Evolutionary conservation across 2,888 invertebrate species (phyloP).

Genomic region (Nysson spinosus): DNA sequence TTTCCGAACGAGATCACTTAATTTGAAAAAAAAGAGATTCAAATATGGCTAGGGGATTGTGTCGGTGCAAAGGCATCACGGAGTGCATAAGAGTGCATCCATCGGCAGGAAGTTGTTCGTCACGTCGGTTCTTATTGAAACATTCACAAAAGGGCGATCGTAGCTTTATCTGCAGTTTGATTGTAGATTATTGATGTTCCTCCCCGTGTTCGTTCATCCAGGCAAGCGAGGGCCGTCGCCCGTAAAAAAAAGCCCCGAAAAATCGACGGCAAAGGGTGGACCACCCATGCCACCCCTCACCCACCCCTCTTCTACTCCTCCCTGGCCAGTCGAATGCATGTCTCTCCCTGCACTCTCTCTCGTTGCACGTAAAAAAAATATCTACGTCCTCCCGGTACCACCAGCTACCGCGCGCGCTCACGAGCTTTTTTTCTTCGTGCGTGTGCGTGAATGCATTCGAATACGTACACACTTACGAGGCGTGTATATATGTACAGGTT

Average conservation of each 20-base stretch:
- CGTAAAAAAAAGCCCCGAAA: slow-evolving; percentile 75
- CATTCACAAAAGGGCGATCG: slow-evolving; percentile 75
- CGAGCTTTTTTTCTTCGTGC: slow-evolving; percentile 54
- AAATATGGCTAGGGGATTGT: background rate
- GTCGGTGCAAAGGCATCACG: slow-evolving; percentile 22
- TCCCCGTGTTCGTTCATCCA: slow-evolving; percentile 74
- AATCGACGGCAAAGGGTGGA: slow-evolving; percentile 74
- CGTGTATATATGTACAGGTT: background rate
- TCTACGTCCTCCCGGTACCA: slow-evolving; percentile 57
- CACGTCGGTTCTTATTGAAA: slow-evolving; percentile 75
- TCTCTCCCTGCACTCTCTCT: slow-evolving; percentile 64
- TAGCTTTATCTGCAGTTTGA: slow-evolving; percentile 77
- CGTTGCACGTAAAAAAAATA: slow-evolving; percentile 62
- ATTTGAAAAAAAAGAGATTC: background rate
- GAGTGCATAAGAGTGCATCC: slow-evolving; percentile 54
- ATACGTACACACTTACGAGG: slow-evolving; percentile 15
- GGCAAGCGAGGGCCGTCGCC: slow-evolving; percentile 71
- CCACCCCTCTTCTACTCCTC: slow-evolving; percentile 45
- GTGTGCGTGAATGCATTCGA: slow-evolving; percentile 44
- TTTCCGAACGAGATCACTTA: background rate
- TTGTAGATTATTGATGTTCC: slow-evolving; percentile 78
- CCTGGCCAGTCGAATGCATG: slow-evolving; percentile 65
- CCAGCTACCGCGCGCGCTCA: slow-evolving; percentile 52
- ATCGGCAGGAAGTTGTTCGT: slow-evolving; percentile 62
- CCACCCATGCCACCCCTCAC: slow-evolving; percentile 64